These are phyloP conservation scores for Caenorhabditis sp. DNA, from an alignment of 2,888 invertebrate genomes.

Conservation along the genomic window DNA sequence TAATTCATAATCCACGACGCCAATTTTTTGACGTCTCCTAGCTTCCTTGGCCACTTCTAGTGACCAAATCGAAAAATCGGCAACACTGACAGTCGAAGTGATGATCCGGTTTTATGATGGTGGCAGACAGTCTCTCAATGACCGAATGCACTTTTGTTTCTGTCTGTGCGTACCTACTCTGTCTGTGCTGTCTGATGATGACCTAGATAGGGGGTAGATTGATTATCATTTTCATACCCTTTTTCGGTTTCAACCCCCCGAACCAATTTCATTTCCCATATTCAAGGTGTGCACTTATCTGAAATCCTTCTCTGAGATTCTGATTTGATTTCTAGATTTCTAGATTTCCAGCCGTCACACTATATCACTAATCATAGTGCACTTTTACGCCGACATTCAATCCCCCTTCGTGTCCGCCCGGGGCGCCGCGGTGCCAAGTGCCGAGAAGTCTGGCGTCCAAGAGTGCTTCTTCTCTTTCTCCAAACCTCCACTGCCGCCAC, in stretches of 20 bases:
- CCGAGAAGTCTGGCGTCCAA: slow-evolving; percentile 20
- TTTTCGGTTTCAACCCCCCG: background rate
- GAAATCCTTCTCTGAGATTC: background rate
- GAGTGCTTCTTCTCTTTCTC: slow-evolving; percentile 24
- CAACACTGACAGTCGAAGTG: background rate
- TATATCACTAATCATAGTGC: slow-evolving; percentile 19
- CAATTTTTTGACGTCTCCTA: too few relatives aligned
- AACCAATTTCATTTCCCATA: background rate
- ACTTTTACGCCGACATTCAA: slow-evolving; percentile 35
- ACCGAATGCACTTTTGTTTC: background rate
- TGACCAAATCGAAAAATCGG: too few relatives aligned
- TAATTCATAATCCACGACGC: too few relatives aligned
- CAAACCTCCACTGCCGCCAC: background rate
- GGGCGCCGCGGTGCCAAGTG: slow-evolving; percentile 29
- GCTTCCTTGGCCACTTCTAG: too few relatives aligned
- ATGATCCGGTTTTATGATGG: background rate
- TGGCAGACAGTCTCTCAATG: slow-evolving; percentile 3
- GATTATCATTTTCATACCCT: background rate
- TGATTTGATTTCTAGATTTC: slow-evolving; percentile 21
- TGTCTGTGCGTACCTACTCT: background rate
- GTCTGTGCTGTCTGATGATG: background rate
- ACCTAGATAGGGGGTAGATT: background rate
- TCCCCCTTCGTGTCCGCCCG: slow-evolving; percentile 12
- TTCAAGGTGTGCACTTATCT: background rate
- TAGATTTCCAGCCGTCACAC: background rate